Percentiles rank a stretch among this genome's conserved stretches.
Evolutionary conservation across 1,140 invertebrate genomes (phyloP).

Genomic region (Steinernema khuongi): DNA sequence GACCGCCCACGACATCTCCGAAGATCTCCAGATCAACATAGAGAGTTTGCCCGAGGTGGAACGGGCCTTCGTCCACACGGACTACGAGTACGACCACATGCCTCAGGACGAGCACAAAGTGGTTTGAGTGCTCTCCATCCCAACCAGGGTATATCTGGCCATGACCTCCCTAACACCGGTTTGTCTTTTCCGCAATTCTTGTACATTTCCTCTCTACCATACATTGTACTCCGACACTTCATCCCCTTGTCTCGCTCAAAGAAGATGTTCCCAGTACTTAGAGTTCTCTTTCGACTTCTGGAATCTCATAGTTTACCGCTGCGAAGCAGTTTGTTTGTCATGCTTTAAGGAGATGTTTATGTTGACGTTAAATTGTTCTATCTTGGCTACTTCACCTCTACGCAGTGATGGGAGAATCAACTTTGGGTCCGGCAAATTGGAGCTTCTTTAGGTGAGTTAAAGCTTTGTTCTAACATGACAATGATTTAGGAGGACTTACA

Average conservation of each 20-base stretch:
- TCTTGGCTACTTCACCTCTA: neutral
- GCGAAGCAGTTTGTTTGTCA: neutral
- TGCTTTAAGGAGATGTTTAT: neutral
- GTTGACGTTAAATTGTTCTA: neutral
- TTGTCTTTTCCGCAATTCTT: neutral
- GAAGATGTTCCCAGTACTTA: neutral
- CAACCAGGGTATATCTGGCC: neutral
- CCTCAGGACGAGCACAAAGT: conserved; percentile 37
- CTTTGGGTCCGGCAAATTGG: no score
- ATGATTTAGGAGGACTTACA: no score
- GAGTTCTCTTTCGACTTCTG: neutral
- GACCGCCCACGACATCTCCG: conserved; percentile 33
- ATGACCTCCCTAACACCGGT: neutral
- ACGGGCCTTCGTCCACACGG: conserved; percentile 33
- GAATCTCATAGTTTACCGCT: conserved; percentile 1
- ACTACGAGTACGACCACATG: conserved; percentile 32
- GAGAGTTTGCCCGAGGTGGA: conserved; percentile 36
- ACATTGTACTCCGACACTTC: no score
- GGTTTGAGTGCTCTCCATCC: neutral
- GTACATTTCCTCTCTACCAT: no score
- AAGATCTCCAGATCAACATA: conserved; percentile 36
- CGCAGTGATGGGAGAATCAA: no score
- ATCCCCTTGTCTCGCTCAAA: neutral
- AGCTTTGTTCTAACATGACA: no score
- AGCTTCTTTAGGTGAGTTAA: no score